These are phyloP conservation scores for Pantelozetes paolii DNA, from an alignment of 2,888 invertebrate genomes.

Conservation along the genomic window DNA sequence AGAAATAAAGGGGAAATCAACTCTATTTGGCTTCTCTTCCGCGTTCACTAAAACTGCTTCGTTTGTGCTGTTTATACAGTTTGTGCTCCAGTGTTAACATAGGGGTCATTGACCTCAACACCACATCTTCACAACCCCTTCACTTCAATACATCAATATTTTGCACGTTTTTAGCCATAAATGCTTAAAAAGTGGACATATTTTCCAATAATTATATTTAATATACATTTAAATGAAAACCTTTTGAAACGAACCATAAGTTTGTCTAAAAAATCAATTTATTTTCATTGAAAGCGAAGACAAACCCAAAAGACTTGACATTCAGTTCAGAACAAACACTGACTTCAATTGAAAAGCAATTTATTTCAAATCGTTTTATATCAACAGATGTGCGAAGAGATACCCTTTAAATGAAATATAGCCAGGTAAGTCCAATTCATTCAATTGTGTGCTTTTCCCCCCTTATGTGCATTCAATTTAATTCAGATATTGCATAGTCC, in stretches of 20 bases:
- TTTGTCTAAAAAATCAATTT: not conserved
- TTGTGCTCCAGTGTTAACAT: conserved; percentile 12
- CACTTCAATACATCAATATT: not conserved
- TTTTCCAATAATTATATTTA: not conserved
- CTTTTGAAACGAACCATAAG: not conserved
- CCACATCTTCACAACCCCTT: conserved; percentile 15
- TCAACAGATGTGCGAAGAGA: not conserved
- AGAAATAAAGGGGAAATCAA: not conserved
- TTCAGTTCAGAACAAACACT: not conserved
- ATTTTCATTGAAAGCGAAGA: conserved; percentile 9
- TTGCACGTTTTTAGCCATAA: not conserved
- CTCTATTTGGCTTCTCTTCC: conserved; percentile 13
- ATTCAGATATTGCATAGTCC: too few species aligned
- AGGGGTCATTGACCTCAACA: conserved; percentile 20
- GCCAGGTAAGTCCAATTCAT: conserved; percentile 18
- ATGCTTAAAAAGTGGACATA: not conserved
- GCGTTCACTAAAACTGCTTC: not conserved
- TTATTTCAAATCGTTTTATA: not conserved
- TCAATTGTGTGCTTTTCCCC: not conserved
- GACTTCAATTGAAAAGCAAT: not conserved
- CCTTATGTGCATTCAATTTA: not conserved
- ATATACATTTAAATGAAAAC: not conserved
- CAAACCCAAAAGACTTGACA: conserved; percentile 8
- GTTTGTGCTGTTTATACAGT: conserved; percentile 21
- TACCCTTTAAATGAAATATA: conserved; percentile 37